Conservation (phyloP, 2,797 vertebrate species). For the Amblyraja radiata region DNA sequence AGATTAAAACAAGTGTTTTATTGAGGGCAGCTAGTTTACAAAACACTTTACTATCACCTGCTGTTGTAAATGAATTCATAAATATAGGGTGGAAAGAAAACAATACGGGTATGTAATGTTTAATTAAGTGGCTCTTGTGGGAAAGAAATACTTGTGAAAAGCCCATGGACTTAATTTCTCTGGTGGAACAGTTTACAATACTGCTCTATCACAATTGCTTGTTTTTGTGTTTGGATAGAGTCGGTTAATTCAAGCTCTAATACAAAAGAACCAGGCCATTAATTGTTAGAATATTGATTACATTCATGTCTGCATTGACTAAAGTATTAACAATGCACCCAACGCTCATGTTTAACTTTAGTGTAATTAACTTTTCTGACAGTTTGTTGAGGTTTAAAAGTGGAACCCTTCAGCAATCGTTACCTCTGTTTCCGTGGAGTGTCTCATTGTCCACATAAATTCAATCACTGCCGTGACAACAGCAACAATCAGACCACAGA, state of each 20-base stretch:
- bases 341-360: not conserved
- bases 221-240: not conserved
- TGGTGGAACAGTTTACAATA: not conserved
- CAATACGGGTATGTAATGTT: not conserved
- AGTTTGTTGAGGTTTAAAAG: not conserved
- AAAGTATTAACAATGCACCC: not conserved
- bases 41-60: not conserved
- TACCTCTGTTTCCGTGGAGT: constrained; percentile 88
- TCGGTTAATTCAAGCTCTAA: not conserved
- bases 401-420: constrained; percentile 45
- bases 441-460: constrained; percentile 93
- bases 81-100: not conserved
- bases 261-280: not conserved
- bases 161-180: not conserved
- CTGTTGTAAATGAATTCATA: not conserved
- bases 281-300: not conserved
- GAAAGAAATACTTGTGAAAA: not conserved
- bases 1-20: not conserved
- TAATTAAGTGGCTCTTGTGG: not conserved
- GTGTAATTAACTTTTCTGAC: not conserved
- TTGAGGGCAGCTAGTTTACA: not conserved
- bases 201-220: not conserved
- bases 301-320: not conserved
- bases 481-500: constrained; percentile 93
- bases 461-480: constrained; percentile 98